Percentiles rank a stretch among this genome's conserved stretches.
Evolutionary conservation across 2,888 invertebrate genomes (phyloP).

Genomic region (Cistogaster globosa): DNA sequence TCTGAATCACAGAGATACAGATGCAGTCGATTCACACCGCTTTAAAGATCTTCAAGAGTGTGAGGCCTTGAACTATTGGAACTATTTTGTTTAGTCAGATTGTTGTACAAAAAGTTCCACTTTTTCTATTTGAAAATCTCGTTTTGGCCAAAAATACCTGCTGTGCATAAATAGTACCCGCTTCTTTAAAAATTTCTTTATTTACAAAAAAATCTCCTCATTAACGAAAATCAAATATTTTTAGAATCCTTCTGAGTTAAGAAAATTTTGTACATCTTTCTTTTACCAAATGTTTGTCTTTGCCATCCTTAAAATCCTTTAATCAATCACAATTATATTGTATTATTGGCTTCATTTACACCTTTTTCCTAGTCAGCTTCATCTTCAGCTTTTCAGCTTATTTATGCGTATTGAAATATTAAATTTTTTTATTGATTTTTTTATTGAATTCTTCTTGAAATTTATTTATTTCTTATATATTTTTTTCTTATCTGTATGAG

Average conservation of each 20-base stretch:
- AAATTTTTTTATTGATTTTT: conserved; percentile 63
- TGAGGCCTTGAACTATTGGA: too few relatives aligned
- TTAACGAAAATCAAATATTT: neutral
- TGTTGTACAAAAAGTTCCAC: too few relatives aligned
- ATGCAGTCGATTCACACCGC: too few relatives aligned
- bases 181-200: neutral
- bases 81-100: too few relatives aligned
- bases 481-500: too few relatives aligned
- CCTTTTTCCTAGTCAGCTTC: neutral
- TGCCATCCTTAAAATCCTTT: neutral
- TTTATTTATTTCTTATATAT: conserved; percentile 6
- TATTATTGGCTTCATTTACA: conserved; percentile 36
- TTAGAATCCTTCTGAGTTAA: neutral
- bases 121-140: too few relatives aligned
- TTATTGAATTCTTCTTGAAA: conserved; percentile 51
- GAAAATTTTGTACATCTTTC: too few relatives aligned
- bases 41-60: too few relatives aligned
- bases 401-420: conserved; percentile 42
- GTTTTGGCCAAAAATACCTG: too few relatives aligned
- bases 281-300: neutral
- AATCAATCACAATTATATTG: conserved; percentile 36
- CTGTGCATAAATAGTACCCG: too few relatives aligned
- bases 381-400: neutral
- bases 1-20: too few relatives aligned
- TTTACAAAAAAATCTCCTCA: neutral